These are phyloP conservation scores for Campoplex capitator DNA, from an alignment of 2,888 invertebrate species.

Conservation along the genomic window DNA sequence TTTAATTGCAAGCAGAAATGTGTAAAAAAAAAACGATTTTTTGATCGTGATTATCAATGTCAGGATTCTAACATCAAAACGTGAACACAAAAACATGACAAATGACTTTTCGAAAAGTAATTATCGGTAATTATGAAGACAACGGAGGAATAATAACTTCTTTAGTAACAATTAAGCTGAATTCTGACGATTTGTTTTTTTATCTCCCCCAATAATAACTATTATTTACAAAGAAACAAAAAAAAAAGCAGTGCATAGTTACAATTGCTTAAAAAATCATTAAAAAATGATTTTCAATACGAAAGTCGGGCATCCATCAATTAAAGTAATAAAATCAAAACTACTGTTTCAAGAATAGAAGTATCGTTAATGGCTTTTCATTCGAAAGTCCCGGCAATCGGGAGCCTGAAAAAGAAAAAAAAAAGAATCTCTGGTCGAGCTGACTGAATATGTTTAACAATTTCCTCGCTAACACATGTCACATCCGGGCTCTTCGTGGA, in stretches of 20 bases:
- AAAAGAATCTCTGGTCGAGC: constrained; percentile 7
- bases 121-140: constrained; percentile 1
- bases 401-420: background rate
- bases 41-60: background rate
- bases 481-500: constrained; percentile 73
- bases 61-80: background rate
- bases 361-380: background rate
- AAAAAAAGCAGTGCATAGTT: background rate
- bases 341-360: background rate
- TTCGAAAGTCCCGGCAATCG: background rate
- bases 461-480: constrained; percentile 69
- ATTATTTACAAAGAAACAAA: background rate
- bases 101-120: background rate
- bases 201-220: background rate
- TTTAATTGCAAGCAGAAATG: background rate
- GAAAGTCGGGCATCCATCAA: background rate
- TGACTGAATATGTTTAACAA: constrained; percentile 40
- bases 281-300: constrained; percentile 1
- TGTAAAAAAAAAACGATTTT: background rate
- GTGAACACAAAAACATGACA: background rate
- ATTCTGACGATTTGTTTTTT: constrained; percentile 12
- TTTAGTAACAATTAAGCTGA: constrained; percentile 11
- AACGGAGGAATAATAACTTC: background rate
- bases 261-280: background rate
- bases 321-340: constrained; percentile 5